Conservation (phyloP, 2,113 vertebrate species). For the Xenopus borealis region DNA sequence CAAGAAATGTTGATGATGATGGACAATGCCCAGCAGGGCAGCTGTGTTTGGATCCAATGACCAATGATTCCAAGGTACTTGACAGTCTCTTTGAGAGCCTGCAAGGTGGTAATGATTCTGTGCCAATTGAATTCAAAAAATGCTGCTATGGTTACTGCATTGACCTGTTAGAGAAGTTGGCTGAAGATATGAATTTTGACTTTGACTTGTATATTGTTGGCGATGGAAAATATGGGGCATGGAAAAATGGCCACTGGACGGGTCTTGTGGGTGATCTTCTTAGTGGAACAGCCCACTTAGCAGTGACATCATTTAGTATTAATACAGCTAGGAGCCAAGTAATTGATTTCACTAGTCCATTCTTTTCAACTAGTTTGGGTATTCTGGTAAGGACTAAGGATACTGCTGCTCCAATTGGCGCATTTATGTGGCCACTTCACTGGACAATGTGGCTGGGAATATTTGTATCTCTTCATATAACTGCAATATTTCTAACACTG, state of each 20-base stretch:
- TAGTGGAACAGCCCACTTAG: constrained; percentile 74
- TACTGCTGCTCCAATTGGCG: constrained; percentile 79
- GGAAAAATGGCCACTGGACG: constrained; percentile 78
- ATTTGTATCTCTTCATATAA: constrained; percentile 79
- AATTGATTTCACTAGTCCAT: constrained; percentile 81
- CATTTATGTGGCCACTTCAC: constrained; percentile 84
- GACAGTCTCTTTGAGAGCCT: constrained; percentile 82
- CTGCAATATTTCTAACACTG: constrained; percentile 76
- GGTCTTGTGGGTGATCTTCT: constrained; percentile 78
- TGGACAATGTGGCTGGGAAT: constrained; percentile 85
- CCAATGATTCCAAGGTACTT: constrained; percentile 78
- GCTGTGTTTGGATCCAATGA: constrained; percentile 86
- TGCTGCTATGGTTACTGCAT: constrained; percentile 83
- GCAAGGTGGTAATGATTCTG: constrained; percentile 74
- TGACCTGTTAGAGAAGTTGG: constrained; percentile 74
- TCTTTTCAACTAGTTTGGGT: constrained; percentile 80
- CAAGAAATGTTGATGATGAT: constrained; percentile 87
- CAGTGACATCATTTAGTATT: constrained; percentile 80
- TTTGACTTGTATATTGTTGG: constrained; percentile 81
- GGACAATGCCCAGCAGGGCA: constrained; percentile 91
- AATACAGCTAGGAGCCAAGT: constrained; percentile 79
- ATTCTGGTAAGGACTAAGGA: constrained; percentile 79
- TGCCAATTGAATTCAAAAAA: constrained; percentile 71
- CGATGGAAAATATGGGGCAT: constrained; percentile 78
- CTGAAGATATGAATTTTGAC: constrained; percentile 80